Conservation (phyloP, 1,140 invertebrate species). For the Anastrepha obliqua region DNA sequence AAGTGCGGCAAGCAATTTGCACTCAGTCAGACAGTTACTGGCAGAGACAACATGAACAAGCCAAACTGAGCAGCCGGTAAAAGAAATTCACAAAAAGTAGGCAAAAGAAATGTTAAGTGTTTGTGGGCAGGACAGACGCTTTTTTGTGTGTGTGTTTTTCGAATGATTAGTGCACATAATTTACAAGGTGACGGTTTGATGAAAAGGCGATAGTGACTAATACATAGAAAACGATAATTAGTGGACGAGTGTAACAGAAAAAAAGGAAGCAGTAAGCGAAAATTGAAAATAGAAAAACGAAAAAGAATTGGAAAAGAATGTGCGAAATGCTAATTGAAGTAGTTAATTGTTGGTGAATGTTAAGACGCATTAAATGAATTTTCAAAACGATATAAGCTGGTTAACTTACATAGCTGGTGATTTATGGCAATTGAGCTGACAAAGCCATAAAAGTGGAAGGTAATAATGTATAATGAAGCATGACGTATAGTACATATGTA, state of each 20-base stretch:
- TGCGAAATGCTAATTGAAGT: conserved; percentile 24
- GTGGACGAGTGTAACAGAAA: not conserved
- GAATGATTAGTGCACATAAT: not conserved
- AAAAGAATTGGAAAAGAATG: not conserved
- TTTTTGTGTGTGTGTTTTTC: too few relatives aligned
- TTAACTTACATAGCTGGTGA: not conserved
- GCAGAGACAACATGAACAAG: not conserved
- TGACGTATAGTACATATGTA: not conserved
- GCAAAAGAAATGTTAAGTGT: not conserved
- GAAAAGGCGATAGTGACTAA: conserved; percentile 1
- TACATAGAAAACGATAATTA: not conserved
- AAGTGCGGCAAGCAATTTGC: conserved; percentile 1
- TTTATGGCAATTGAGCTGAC: not conserved
- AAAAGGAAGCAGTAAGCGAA: not conserved
- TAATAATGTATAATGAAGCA: not conserved
- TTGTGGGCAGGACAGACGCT: not conserved
- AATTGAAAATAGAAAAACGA: not conserved
- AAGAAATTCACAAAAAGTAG: not conserved
- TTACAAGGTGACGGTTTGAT: not conserved
- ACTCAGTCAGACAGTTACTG: conserved; percentile 31
- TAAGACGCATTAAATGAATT: not conserved
- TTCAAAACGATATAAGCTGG: too few relatives aligned
- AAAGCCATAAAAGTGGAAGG: not conserved
- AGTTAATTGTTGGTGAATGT: not conserved
- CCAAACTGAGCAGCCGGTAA: not conserved